Base-by-base conservation (phyloP, 2,797 vertebrate genomes). In the Eremophila alpestris region DNA sequence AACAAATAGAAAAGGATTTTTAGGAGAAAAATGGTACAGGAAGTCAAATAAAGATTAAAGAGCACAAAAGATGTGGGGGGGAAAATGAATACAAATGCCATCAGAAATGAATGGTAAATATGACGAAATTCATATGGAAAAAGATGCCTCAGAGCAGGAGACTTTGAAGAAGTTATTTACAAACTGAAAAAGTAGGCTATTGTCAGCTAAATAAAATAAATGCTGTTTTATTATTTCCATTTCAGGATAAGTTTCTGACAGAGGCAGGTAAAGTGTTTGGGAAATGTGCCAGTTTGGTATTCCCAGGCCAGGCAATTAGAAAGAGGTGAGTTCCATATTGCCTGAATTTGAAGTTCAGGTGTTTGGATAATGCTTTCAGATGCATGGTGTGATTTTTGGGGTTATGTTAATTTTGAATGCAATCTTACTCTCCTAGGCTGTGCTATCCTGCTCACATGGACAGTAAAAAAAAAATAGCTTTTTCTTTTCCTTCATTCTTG, bases 1-100 rank as follows among this genome's bases (percentile, higher is more conserved):
- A 77, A 77, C 48, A 95, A 93, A 86, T 54, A 90, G 58, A 91
- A 71, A 68, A 8, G 27, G 8, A 62, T 67, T 92, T 93, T 89
- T 83, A 63, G 24, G 60, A 90, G 64, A 71, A 70, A 11, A 68
- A 43, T 15, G 8, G n/a, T 77, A 59, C 5, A 27, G 24, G 34
- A 84, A 92, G 73, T 82, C 63, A 82, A 78, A 83, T 38, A 89
- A 83, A 86, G 40, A 82, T 56, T 67, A 92, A 87, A 90, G 34
- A 79, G 34, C 26, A 56, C 38, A 70, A 84, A 88, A 63, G 14
- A 18, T 41, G 11, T 7, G 22, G 6, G 13, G 13, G 12, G 1
- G 15, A 27, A 43, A 62, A 51, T 14, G 4, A 70, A 82, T 40
- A 12, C 6, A 77, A 67, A 52, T 45, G 10, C 17, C 32, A n/a